Percentiles rank a stretch among this genome's conserved stretches.
Evolutionary conservation across 2,797 vertebrate genomes (phyloP).

Genomic region (Fratercula arctica): DNA sequence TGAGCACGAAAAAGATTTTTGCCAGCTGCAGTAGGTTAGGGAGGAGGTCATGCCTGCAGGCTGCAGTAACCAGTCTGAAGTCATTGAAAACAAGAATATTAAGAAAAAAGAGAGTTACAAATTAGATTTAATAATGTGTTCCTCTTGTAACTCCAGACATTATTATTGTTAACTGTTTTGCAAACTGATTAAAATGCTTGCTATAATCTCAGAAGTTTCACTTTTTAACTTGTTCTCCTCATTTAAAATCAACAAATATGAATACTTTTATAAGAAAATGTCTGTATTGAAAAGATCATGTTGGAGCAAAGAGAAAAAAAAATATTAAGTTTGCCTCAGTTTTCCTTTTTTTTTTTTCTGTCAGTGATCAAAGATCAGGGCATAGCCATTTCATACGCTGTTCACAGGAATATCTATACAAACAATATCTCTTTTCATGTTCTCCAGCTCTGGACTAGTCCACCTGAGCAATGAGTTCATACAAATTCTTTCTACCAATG

Average conservation of each 20-base stretch:
- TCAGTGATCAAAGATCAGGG: neutral
- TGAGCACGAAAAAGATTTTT: neutral
- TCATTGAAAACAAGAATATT: slow-evolving; percentile 7
- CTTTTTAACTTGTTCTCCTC: slow-evolving; percentile 6
- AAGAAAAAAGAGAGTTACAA: neutral
- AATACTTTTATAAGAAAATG: neutral
- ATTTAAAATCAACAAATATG: neutral
- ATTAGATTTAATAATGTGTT: neutral
- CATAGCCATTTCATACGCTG: neutral
- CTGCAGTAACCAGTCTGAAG: neutral
- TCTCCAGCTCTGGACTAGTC: neutral
- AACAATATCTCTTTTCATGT: neutral
- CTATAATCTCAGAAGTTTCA: neutral
- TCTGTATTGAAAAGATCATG: neutral
- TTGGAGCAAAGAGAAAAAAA: neutral
- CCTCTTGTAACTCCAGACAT: slow-evolving; percentile 12
- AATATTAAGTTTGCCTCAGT: neutral
- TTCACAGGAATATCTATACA: neutral
- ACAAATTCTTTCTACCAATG: neutral
- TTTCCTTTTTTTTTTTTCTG: neutral
- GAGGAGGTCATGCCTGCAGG: neutral
- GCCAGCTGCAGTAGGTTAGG: neutral
- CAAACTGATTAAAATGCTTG: neutral
- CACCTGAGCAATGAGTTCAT: neutral
- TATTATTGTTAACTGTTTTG: neutral